phyloP scores from a whole-genome alignment of 35 echinoderm and acorn worm genomes.

The Ophioderma brevispina region DNA sequence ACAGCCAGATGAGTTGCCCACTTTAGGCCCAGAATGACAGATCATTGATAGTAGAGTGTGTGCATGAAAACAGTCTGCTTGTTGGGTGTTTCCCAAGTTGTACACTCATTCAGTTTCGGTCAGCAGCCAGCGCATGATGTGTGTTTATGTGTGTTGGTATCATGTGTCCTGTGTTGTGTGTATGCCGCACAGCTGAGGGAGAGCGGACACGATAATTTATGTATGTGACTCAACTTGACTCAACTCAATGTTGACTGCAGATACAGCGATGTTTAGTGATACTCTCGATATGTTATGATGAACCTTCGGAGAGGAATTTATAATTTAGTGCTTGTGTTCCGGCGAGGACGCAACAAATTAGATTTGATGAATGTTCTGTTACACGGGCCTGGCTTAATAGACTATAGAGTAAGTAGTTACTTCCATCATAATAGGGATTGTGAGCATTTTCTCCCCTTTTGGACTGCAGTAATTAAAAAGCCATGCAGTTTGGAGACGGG shows the following conservation, averaged over 20 bases:
- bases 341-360: no score
- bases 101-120: slow-evolving; percentile 5
- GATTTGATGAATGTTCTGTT: not conserved
- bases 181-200: not conserved
- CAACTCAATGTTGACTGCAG: not conserved
- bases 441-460: no score
- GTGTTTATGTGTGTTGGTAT: not conserved
- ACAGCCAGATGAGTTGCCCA: not conserved
- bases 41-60: not conserved
- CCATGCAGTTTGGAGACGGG: no score
- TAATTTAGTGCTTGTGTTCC: no score
- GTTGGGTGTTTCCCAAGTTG: not conserved
- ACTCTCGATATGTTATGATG: not conserved
- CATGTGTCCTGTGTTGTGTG: not conserved
- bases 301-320: not conserved
- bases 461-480: no score
- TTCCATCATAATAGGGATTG: no score
- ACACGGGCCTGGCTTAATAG: not conserved
- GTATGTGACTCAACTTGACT: not conserved
- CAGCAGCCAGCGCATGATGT: not conserved
- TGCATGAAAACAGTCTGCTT: not conserved
- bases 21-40: not conserved
- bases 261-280: not conserved
- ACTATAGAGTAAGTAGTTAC: not conserved
- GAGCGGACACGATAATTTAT: not conserved